These are phyloP conservation scores for Proisotoma minuta DNA, from an alignment of 2,888 invertebrate genomes.

Conservation along the genomic window DNA sequence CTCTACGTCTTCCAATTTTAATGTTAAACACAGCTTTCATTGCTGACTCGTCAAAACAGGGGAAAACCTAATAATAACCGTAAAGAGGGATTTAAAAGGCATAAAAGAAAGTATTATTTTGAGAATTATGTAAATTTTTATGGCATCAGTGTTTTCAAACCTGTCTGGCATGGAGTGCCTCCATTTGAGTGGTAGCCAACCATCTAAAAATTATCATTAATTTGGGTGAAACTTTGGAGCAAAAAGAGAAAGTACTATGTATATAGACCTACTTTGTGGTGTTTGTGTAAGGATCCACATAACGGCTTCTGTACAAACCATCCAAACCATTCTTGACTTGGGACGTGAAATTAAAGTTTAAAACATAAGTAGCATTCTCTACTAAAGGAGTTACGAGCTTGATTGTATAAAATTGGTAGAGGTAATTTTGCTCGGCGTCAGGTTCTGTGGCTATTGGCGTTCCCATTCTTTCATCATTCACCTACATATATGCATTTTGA, in stretches of 20 bases:
- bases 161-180: constrained; percentile 35
- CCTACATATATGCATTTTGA: neutral
- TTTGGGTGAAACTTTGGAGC: neutral
- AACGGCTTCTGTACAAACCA: constrained; percentile 37
- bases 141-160: too few species aligned
- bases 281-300: constrained; percentile 23
- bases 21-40: constrained; percentile 29
- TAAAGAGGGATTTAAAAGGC: too few species aligned
- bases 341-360: constrained; percentile 28
- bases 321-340: constrained; percentile 25
- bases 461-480: neutral
- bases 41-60: constrained; percentile 37
- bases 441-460: neutral
- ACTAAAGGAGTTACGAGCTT: constrained; percentile 5
- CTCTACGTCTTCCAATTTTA: constrained; percentile 20
- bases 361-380: constrained; percentile 19
- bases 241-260: too few species aligned
- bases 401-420: neutral
- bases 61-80: too few species aligned
- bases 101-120: too few species aligned
- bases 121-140: neutral
- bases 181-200: constrained; percentile 38
- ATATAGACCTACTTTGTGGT: constrained; percentile 21
- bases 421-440: neutral
- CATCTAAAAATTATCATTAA: constrained; percentile 22